Conservation (phyloP, 2,113 vertebrate genomes). For the Porphyrio hochstetteri region DNA sequence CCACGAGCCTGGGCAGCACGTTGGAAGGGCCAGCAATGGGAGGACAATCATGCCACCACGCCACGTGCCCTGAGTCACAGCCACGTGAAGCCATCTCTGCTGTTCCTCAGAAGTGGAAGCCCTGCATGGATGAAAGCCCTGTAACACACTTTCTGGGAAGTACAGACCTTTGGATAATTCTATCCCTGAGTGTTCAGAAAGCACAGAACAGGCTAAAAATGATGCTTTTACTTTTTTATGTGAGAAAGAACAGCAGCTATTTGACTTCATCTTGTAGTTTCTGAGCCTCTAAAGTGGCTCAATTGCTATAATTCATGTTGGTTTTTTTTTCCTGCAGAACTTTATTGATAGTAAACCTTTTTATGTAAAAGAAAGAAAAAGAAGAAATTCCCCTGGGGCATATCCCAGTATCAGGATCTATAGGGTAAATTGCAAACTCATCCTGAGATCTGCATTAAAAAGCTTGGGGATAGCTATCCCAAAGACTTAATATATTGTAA, state of each 20-base stretch:
- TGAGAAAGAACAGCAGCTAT: not conserved
- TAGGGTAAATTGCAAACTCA: not conserved
- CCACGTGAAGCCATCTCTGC: accelerated
- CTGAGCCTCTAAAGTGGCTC: not conserved
- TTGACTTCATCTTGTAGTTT: not conserved
- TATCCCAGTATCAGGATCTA: not conserved
- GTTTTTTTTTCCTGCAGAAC: not conserved
- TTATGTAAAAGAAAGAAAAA: not conserved
- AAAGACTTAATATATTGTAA: not conserved
- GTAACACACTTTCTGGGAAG: not conserved
- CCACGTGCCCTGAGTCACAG: not conserved
- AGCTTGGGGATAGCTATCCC: not conserved
- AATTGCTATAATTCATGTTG: not conserved
- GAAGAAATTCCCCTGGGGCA: not conserved
- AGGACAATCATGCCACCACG: accelerated
- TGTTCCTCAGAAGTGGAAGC: not conserved
- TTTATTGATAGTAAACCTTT: not conserved
- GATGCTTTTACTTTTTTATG: not conserved
- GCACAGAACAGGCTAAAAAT: not conserved
- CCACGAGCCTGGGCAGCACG: accelerated
- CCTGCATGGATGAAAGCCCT: not conserved
- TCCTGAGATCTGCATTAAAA: not conserved
- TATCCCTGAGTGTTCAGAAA: not conserved
- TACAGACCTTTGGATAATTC: not conserved
- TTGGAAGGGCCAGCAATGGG: not conserved